Percentiles rank a stretch among this genome's conserved stretches.
Evolutionary conservation across 2,888 invertebrate genomes (phyloP).

Genomic region (Eupithecia centaureata): DNA sequence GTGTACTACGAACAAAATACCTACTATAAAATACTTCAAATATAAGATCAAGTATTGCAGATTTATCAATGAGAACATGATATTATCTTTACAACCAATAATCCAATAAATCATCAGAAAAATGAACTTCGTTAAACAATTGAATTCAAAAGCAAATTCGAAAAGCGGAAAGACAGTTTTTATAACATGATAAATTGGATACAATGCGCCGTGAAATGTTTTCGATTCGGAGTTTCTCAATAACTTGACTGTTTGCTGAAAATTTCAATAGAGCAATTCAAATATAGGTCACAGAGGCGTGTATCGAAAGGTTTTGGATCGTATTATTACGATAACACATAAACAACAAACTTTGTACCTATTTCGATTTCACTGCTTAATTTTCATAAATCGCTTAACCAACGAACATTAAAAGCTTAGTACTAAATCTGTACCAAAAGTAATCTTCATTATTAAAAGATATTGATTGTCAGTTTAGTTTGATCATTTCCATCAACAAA

Average conservation of each 20-base stretch:
- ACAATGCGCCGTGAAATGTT: slow-evolving; percentile 11
- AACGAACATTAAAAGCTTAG: neutral
- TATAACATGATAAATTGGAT: slow-evolving; percentile 13
- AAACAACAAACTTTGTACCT: neutral
- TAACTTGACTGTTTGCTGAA: slow-evolving; percentile 23
- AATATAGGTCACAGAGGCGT: slow-evolving; percentile 22
- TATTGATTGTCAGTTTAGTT: too few relatives aligned
- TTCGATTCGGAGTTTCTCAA: slow-evolving; percentile 16
- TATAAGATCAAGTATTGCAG: neutral
- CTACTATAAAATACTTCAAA: neutral
- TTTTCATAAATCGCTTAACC: neutral
- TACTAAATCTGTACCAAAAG: neutral
- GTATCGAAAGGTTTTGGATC: slow-evolving; percentile 11
- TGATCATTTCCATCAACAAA: neutral
- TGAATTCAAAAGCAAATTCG: slow-evolving; percentile 3
- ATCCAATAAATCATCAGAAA: slow-evolving; percentile 16
- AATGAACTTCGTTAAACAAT: slow-evolving; percentile 18
- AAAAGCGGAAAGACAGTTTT: slow-evolving; percentile 8
- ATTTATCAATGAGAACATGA: neutral
- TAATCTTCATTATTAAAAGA: neutral
- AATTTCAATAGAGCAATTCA: slow-evolving; percentile 25
- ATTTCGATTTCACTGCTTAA: neutral
- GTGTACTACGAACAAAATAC: neutral
- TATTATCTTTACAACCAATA: slow-evolving; percentile 9
- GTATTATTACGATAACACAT: slow-evolving; percentile 10